These are phyloP conservation scores for Cyanoramphus novaezelandiae DNA, from an alignment of 2,113 vertebrate species.

Conservation along the genomic window DNA sequence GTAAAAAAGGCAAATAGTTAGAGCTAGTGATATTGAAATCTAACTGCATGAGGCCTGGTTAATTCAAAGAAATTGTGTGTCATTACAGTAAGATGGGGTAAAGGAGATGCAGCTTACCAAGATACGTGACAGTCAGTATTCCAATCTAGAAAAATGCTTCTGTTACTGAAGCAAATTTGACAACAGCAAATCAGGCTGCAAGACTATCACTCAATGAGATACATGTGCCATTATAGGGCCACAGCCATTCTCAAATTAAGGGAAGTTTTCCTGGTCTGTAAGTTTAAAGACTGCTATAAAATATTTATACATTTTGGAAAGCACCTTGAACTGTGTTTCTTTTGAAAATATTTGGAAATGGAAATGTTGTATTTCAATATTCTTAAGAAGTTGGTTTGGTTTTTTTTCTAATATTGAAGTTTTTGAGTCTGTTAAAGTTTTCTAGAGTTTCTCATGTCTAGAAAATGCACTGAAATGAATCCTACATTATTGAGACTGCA, in stretches of 20 bases:
- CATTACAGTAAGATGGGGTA: neutral
- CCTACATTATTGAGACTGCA: neutral
- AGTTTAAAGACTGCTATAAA: conserved; percentile 3
- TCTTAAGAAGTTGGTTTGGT: neutral
- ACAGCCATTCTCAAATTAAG: neutral
- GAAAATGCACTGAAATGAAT: neutral
- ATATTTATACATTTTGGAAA: neutral
- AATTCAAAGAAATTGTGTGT: conserved; percentile 12
- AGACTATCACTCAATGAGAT: neutral
- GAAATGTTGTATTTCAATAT: neutral
- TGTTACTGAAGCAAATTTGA: conserved; percentile 14
- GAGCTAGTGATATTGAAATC: neutral
- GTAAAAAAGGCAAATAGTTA: conserved; percentile 23
- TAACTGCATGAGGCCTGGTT: neutral
- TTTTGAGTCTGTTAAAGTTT: neutral
- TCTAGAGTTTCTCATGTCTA: neutral
- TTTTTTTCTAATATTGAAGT: neutral
- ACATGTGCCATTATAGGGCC: neutral
- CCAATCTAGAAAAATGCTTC: neutral
- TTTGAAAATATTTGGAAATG: neutral
- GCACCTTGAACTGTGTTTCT: neutral
- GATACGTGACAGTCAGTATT: neutral
- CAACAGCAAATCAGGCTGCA: neutral
- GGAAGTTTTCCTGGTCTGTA: neutral
- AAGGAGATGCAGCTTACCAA: neutral